Evolutionary conservation across 2,797 vertebrate species (phyloP), one percentile per base, ranked within the genome.

Genomic region (Microcaecilia unicolor): DNA sequence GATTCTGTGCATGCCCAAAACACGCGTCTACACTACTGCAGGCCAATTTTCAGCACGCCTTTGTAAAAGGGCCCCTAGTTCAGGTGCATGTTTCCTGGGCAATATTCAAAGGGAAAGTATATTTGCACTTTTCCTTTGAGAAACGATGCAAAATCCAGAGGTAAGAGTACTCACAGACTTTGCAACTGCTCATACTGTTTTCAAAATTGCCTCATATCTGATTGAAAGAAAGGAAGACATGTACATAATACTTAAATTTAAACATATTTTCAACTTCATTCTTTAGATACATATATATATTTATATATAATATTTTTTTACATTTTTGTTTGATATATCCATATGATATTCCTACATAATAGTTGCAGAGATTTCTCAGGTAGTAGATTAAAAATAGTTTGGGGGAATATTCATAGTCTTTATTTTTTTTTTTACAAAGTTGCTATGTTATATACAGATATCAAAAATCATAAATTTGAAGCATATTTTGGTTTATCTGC

Each of bases 401-500:
- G 30, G 34, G 60, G 55, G 60, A 74, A 43, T 54, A 66, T 72
- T 67, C 19, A 38, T n/a, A n/a, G n/a, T n/a, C n/a, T n/a, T n/a
- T n/a, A n/a, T n/a, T n/a, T n/a, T n/a, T n/a, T n/a, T 67, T 84
- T 82, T 52, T 56, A 49, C 10, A 37, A 51, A 69, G 65, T 68
- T 69, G 76, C 73, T 65, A 74, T 64, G 71, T 70, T 81, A 76
- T 72, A 67, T 68, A 75, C 84, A 70, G 66, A 56, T 41, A 81
- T 74, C 76, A 44, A 70, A 67, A 81, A 93, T 98, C 93, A 98
- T 90, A 98, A 92, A 85, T 98, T 98, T 44, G 95, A 97, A 45
- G 94, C 84, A 60, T 97, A 98, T 30, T 93, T 87, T 67, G 92
- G 91, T 78, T 97, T 98, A 70, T 98, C 95, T 81, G 91, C 87